Conservation (phyloP, 2,113 vertebrate genomes). For the Peromyscus californicus region DNA sequence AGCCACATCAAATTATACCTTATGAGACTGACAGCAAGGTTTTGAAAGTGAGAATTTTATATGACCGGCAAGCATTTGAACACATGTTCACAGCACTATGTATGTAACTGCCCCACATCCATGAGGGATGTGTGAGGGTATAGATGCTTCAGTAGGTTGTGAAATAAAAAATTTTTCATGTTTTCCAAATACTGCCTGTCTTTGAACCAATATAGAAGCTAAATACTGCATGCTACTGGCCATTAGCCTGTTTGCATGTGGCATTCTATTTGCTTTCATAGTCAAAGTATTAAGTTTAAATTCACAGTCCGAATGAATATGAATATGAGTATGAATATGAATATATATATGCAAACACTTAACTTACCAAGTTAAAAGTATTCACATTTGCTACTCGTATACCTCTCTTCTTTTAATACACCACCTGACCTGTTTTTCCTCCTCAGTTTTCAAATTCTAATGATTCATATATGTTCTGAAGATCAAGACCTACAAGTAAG, state of each 20-base stretch:
- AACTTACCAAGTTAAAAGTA: neutral
- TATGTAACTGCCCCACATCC: fast-evolving
- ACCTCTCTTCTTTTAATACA: fast-evolving
- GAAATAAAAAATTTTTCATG: neutral
- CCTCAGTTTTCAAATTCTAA: neutral
- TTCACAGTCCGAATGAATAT: neutral
- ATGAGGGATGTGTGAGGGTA: too few species aligned
- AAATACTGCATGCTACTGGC: neutral
- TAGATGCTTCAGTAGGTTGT: neutral
- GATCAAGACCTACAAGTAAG: neutral
- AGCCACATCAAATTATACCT: neutral
- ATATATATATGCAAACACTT: neutral
- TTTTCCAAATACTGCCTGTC: neutral
- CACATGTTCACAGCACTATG: neutral
- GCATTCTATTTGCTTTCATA: neutral
- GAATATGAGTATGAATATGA: neutral
- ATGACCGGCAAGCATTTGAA: neutral
- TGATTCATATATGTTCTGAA: neutral
- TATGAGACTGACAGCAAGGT: neutral
- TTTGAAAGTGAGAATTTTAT: neutral
- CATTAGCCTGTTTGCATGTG: neutral
- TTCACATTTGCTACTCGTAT: neutral
- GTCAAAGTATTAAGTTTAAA: neutral
- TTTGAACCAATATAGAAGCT: neutral
- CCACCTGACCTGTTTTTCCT: neutral